These are phyloP conservation scores for Pentalonia nigronervosa DNA, from an alignment of 1,140 invertebrate genomes.

Conservation along the genomic window DNA sequence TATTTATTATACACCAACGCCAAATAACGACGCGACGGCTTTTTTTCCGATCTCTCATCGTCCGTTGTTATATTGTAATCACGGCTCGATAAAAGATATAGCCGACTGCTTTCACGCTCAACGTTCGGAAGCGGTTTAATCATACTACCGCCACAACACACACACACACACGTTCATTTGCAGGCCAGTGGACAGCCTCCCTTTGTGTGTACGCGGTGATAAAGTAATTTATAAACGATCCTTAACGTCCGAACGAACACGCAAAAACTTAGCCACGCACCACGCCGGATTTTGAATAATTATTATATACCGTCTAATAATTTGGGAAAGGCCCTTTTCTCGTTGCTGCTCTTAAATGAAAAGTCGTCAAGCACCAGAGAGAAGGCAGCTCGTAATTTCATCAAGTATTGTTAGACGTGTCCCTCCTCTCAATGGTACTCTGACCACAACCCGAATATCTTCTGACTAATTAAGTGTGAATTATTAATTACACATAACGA, in stretches of 20 bases:
- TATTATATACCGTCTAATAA: slow-evolving; percentile 45
- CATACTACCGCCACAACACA: background rate
- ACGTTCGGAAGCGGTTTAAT: slow-evolving; percentile 19
- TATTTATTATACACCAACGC: background rate
- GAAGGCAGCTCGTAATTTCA: slow-evolving; percentile 27
- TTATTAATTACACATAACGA: slow-evolving; percentile 58
- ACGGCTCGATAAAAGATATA: background rate
- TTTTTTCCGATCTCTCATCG: background rate
- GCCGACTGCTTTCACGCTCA: background rate
- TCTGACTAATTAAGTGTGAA: slow-evolving; percentile 58
- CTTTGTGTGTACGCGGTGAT: background rate
- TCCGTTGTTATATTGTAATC: background rate
- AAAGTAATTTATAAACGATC: slow-evolving; percentile 49
- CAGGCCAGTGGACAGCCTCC: background rate
- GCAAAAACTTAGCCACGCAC: slow-evolving; percentile 9
- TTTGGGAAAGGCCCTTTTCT: slow-evolving; percentile 20
- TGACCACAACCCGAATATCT: slow-evolving; percentile 56
- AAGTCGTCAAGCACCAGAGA: slow-evolving; percentile 19
- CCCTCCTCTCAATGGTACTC: slow-evolving; percentile 15
- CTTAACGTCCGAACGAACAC: slow-evolving; percentile 47
- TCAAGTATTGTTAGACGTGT: slow-evolving; percentile 44
- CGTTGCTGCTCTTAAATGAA: slow-evolving; percentile 30
- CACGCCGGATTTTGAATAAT: slow-evolving; percentile 50
- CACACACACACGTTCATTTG: background rate
- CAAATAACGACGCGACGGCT: background rate